Base-by-base conservation (phyloP, 1,140 invertebrate species). In the Mactra quadrangularis region DNA sequence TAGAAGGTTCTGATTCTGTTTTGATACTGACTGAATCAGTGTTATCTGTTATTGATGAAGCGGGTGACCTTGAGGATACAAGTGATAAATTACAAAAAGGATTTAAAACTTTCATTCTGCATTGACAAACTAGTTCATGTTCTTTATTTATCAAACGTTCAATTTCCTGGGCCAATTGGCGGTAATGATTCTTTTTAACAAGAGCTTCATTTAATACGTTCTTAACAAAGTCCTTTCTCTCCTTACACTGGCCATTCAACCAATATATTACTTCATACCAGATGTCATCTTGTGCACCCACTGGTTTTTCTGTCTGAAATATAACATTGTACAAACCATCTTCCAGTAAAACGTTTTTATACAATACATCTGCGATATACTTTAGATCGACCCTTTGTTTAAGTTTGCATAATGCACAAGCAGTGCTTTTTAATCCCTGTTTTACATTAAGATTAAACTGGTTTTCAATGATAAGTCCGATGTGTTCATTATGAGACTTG, bases 291-390 rank as follows among this genome's bases (percentile, higher is more conserved):
- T 72, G 50, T 0, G 45, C 45, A 17, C 47, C 52, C 13, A 22
- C 27, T 1, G 50, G 29, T 25, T 13, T 0, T 15, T 72, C 53
- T 0, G 50, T 31, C 17, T 27, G n/a, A 25, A 72, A 52, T 13
- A 55, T 55, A 15, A 2, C 25, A 22, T 41, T 35, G 52, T 72
- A 72, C 25, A 72, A 19, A 7, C 29, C 35, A 57, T 55, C 52
- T 25, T 57, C 27, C 1, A 72, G 35, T 3, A 29, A 45, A 52
- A 52, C 17, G 27, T 52, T 35, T 38, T 45, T 9, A 29, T 47
- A 72, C n/a, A 72, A 45, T 31, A 29, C 19, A 33, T 72, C 70
- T 19, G 25, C 53, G 4, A 72, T 47, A 57, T 72, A 27, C 15
- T 57, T 72, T 0, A 72, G 25, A 72, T 72, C 50, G 11, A 72